phyloP scores from a whole-genome alignment of 2,888 invertebrate genomes.

The Cyclophora albipunctata region DNA sequence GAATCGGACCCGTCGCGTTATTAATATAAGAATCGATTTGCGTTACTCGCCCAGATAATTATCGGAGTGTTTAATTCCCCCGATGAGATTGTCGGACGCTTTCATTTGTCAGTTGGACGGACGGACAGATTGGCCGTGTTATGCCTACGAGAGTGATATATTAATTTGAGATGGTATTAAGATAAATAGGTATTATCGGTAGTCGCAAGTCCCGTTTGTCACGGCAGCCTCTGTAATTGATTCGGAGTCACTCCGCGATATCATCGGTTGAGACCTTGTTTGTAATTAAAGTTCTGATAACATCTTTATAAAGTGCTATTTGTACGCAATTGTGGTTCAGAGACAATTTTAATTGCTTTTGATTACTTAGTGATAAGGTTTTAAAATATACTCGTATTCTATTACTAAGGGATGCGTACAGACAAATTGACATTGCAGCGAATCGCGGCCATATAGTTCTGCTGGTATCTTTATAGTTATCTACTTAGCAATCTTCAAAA shows the following conservation, averaged over 20 bases:
- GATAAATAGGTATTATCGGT: constrained; percentile 38
- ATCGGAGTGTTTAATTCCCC: constrained; percentile 33
- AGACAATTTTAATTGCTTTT: too few relatives aligned
- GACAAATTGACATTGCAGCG: too few relatives aligned
- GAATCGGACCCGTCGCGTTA: constrained; percentile 24
- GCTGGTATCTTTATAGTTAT: too few relatives aligned
- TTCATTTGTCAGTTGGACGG: constrained; percentile 43
- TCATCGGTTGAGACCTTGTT: constrained; percentile 2
- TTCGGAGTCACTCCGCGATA: constrained; percentile 2
- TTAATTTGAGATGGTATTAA: constrained; percentile 40
- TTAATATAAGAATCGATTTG: constrained; percentile 26
- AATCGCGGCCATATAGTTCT: too few relatives aligned
- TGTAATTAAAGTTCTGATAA: too few relatives aligned
- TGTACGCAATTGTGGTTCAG: too few relatives aligned
- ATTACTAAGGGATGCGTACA: too few relatives aligned
- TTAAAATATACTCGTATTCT: too few relatives aligned
- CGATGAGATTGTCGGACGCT: constrained; percentile 30
- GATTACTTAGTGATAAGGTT: too few relatives aligned
- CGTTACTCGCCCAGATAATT: constrained; percentile 36
- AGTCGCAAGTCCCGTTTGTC: constrained; percentile 37
- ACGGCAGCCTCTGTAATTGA: constrained; percentile 21
- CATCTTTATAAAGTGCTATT: too few relatives aligned
- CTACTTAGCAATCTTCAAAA: too few relatives aligned
- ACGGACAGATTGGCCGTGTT: constrained; percentile 38
- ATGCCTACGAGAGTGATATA: constrained; percentile 37